Evolutionary conservation across 1,140 invertebrate species (phyloP).

Genomic region (Bicyclus anynana): DNA sequence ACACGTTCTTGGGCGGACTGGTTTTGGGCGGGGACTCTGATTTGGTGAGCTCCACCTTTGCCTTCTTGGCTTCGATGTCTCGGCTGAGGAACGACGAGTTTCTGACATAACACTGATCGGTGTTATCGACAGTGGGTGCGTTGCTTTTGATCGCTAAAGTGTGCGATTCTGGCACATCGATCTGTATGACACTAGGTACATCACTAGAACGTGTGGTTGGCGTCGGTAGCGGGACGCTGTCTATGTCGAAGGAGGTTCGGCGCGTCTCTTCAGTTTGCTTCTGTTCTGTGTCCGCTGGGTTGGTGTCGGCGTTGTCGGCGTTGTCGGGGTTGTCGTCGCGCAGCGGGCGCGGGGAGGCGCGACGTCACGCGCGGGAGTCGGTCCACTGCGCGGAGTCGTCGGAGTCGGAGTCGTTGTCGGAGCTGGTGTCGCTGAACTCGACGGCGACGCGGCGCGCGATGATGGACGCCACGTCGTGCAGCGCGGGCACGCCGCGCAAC

Average conservation of each 20-base stretch:
- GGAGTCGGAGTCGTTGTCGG: conserved; percentile 79
- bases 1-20: conserved; percentile 27
- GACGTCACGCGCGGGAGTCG: conserved; percentile 78
- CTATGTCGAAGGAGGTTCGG: background rate
- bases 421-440: conserved; percentile 95
- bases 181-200: background rate
- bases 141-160: conserved; percentile 8
- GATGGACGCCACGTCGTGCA: conserved; percentile 97
- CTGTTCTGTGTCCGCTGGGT: background rate
- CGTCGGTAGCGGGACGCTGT: background rate
- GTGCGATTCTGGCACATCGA: conserved; percentile 12
- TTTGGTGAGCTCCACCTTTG: conserved; percentile 26
- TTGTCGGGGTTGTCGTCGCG: conserved; percentile 9
- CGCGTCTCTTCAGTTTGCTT: background rate
- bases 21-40: conserved; percentile 22
- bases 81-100: conserved; percentile 55
- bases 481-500: conserved; percentile 78
- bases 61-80: conserved; percentile 51
- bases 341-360: conserved; percentile 46
- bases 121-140: conserved; percentile 10
- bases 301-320: background rate
- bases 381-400: conserved; percentile 78
- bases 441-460: conserved; percentile 95
- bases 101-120: conserved; percentile 41
- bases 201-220: background rate